Evolutionary conservation across 1,140 invertebrate genomes (phyloP).

Genomic region (Macrobrachium nipponense): DNA sequence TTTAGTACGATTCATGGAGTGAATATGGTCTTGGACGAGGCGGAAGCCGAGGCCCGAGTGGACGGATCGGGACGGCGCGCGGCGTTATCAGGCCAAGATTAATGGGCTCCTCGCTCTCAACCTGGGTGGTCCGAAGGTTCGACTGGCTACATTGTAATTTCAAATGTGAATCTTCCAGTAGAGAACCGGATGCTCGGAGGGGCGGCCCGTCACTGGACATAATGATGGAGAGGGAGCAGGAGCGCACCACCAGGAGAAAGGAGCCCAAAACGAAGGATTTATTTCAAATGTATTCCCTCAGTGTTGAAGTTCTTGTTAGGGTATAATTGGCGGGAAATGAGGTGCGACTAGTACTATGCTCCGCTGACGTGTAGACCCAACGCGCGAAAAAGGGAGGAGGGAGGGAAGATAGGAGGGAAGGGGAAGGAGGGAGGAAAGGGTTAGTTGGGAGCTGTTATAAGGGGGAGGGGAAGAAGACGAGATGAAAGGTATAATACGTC

Average conservation of each 20-base stretch:
- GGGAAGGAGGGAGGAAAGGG: too few relatives aligned
- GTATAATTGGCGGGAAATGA: conserved; percentile 1
- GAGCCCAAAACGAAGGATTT: too few relatives aligned
- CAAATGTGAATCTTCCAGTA: conserved; percentile 54
- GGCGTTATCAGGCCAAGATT: conserved; percentile 53
- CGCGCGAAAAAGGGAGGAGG: neutral
- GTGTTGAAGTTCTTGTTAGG: conserved; percentile 6
- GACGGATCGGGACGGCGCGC: conserved; percentile 24
- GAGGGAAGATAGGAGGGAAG: too few relatives aligned
- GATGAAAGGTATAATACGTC: too few relatives aligned
- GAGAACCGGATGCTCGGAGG: conserved; percentile 34
- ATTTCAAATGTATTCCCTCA: too few relatives aligned
- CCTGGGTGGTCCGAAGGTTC: conserved; percentile 46
- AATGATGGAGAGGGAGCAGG: conserved; percentile 29
- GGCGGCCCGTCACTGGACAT: conserved; percentile 28
- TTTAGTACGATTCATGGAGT: neutral
- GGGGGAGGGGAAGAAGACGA: neutral
- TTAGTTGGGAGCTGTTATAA: too few relatives aligned
- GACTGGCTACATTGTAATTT: conserved; percentile 50
- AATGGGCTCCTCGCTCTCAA: conserved; percentile 45
- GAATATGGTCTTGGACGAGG: neutral
- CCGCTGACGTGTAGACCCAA: neutral
- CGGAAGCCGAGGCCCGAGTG: neutral
- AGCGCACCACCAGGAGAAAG: neutral
- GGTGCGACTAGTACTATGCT: neutral